These are phyloP conservation scores for Chionodraco myersi DNA, from an alignment of 2,113 vertebrate genomes.

Conservation along the genomic window DNA sequence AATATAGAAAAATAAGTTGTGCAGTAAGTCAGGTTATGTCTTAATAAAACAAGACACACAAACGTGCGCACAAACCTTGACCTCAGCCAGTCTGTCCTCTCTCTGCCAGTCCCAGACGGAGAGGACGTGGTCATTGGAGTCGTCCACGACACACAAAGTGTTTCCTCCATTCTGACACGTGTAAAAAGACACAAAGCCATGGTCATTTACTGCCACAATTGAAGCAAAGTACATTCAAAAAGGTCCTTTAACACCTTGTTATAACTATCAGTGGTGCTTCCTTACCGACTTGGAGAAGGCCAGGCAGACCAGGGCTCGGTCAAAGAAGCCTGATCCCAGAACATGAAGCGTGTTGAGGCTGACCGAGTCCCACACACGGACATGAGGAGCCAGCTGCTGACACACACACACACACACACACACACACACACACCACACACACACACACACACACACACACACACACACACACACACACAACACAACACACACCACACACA, in stretches of 20 bases:
- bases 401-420: conserved; percentile 24
- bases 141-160: conserved; percentile 92
- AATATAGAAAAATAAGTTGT: not conserved
- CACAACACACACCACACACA: not conserved
- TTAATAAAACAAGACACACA: not conserved
- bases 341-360: conserved; percentile 96
- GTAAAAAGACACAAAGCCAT: not conserved
- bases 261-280: conserved; percentile 8
- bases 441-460: not conserved
- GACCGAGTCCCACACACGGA: conserved; percentile 99
- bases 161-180: conserved; percentile 92
- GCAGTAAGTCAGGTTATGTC: not conserved
- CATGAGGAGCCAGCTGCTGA: conserved; percentile 93
- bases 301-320: conserved; percentile 94
- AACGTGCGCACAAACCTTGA: conserved; percentile 84
- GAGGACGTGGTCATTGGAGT: conserved; percentile 96
- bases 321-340: conserved; percentile 93
- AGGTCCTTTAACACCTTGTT: not conserved
- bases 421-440: not conserved
- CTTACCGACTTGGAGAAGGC: conserved; percentile 98
- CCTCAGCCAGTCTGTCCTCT: conserved; percentile 92
- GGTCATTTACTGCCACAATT: not conserved
- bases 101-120: conserved; percentile 99
- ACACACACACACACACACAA: not conserved
- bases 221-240: not conserved